phyloP scores from a whole-genome alignment of 2,888 invertebrate genomes.

The Chymomyza fuscimana region DNA sequence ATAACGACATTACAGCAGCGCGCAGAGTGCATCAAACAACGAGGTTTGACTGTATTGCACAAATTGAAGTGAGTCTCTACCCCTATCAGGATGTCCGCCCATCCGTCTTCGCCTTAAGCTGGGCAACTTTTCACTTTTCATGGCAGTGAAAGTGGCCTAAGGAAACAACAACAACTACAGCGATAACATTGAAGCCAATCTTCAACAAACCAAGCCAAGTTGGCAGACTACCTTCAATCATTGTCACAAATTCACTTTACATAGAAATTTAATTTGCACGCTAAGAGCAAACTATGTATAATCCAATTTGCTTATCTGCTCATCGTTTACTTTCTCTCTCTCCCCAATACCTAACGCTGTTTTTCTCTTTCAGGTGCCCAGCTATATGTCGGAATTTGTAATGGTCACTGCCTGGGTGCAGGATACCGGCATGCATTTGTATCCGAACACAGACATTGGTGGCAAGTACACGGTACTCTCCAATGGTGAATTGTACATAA shows the following conservation, averaged over 20 bases:
- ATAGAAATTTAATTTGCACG: background rate
- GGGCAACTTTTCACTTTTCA: constrained; percentile 22
- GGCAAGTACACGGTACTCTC: constrained; percentile 89
- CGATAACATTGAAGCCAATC: background rate
- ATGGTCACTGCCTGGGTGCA: constrained; percentile 94
- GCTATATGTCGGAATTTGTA: constrained; percentile 92
- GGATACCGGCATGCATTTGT: constrained; percentile 89
- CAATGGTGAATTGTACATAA: constrained; percentile 91
- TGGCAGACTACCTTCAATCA: background rate
- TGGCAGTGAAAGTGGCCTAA: constrained; percentile 4
- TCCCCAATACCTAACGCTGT: no score
- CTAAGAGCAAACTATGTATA: constrained; percentile 22
- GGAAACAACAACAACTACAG: background rate
- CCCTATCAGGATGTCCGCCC: background rate
- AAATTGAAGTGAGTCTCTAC: constrained; percentile 3
- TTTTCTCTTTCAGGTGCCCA: constrained; percentile 83
- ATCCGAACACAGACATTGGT: constrained; percentile 87
- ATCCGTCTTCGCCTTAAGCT: background rate
- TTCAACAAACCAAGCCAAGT: background rate
- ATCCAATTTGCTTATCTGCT: constrained; percentile 47
- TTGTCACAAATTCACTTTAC: constrained; percentile 50
- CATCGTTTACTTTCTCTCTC: background rate
- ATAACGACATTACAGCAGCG: no score
- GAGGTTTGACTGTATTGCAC: background rate
- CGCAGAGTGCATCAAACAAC: background rate